Conservation (phyloP, 2,113 vertebrate genomes). For the Naja naja region DNA sequence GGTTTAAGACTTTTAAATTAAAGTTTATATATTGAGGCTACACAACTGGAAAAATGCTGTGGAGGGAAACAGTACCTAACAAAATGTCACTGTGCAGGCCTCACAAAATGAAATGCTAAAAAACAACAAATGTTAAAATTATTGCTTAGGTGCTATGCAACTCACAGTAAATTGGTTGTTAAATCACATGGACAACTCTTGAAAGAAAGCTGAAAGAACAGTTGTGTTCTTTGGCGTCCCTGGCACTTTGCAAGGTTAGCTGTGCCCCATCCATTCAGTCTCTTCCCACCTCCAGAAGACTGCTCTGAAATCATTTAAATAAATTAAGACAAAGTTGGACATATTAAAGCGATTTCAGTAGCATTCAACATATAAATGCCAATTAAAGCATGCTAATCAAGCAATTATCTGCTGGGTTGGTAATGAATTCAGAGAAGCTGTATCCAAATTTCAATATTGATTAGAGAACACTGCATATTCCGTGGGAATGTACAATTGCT, state of each 20-base stretch:
- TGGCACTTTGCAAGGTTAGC: background rate
- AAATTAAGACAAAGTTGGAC: background rate
- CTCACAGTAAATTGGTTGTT: background rate
- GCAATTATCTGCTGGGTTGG: background rate
- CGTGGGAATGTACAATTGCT: background rate
- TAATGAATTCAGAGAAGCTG: background rate
- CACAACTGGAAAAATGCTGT: background rate
- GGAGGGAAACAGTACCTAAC: background rate
- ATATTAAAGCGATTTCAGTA: background rate
- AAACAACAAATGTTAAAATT: background rate
- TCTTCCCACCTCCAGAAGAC: background rate
- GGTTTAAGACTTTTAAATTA: background rate
- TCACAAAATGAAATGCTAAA: background rate
- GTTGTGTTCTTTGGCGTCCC: background rate
- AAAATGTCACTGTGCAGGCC: background rate
- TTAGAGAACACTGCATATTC: background rate
- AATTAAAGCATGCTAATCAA: conserved; percentile 11
- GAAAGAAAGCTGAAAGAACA: background rate
- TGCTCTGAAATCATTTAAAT: background rate
- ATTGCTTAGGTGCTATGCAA: background rate
- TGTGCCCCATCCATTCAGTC: background rate
- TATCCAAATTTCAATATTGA: conserved; percentile 5
- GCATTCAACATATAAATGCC: background rate
- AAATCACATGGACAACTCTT: background rate
- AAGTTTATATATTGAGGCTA: background rate